A percentile compares a stretch with the other conserved stretches of the same genome.
Evolutionary conservation across 2,113 vertebrate genomes (phyloP).

Genomic region (Brachionichthys hirsutus): DNA sequence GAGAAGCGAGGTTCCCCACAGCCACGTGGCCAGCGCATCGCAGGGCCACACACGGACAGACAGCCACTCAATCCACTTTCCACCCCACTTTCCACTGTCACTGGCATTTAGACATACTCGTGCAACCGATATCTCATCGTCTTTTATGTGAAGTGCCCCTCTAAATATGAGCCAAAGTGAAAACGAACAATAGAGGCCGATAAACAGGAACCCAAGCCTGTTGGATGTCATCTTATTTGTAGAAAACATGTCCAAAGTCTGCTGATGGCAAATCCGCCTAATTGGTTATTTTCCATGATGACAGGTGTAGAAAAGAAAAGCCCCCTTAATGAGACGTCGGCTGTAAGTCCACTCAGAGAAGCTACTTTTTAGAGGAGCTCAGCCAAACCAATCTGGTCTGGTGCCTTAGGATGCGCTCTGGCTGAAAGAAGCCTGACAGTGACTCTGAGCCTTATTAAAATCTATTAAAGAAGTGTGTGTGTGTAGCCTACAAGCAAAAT

Average conservation of each 20-base stretch:
- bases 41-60: no score
- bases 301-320: constrained; percentile 8
- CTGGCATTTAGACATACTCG: no score
- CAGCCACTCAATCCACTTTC: no score
- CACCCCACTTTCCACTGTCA: no score
- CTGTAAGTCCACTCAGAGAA: constrained; percentile 16
- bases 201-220: background rate
- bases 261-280: constrained; percentile 31
- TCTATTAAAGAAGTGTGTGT: background rate
- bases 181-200: no score
- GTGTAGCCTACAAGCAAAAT: background rate
- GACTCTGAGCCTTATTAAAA: constrained; percentile 16
- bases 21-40: no score
- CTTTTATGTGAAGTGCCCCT: no score
- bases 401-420: constrained; percentile 26
- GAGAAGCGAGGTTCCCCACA: no score
- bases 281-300: constrained; percentile 11
- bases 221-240: background rate
- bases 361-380: constrained; percentile 21
- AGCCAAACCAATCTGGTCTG: constrained; percentile 25
- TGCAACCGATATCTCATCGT: no score
- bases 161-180: no score
- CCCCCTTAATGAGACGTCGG: constrained; percentile 23
- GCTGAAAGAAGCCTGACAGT: background rate
- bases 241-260: background rate